These are phyloP conservation scores for Nycticryphes semicollaris DNA, from an alignment of 2,113 vertebrate species.

Conservation along the genomic window DNA sequence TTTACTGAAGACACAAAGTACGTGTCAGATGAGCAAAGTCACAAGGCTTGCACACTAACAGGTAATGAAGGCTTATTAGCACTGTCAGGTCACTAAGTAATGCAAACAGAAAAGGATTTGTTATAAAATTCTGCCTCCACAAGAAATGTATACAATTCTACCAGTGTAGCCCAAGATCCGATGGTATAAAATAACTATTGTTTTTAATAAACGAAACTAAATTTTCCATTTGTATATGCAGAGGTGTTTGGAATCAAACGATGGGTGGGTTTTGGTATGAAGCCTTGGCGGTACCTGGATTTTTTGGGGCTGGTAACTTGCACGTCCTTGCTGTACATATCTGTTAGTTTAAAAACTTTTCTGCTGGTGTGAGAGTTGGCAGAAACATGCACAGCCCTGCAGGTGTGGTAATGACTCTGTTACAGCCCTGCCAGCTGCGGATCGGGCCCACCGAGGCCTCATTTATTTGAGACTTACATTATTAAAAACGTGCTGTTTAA, in stretches of 20 bases:
- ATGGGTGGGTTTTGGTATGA: neutral
- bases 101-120: neutral
- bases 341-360: neutral
- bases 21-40: neutral
- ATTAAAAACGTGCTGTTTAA: neutral
- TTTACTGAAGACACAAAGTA: neutral
- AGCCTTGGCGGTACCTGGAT: neutral
- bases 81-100: neutral
- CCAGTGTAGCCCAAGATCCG: rapidly evolving
- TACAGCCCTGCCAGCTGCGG: neutral
- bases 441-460: neutral
- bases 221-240: neutral
- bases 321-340: rapidly evolving
- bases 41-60: neutral
- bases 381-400: rapidly evolving
- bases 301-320: neutral
- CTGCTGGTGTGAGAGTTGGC: neutral
- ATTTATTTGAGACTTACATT: neutral
- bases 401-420: neutral
- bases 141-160: neutral
- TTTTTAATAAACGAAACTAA: neutral
- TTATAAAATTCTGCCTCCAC: neutral
- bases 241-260: neutral
- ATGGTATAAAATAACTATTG: neutral
- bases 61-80: neutral